Evolutionary conservation across 2,113 vertebrate species (phyloP).

Genomic region (Nerophis lumbriciformis): DNA sequence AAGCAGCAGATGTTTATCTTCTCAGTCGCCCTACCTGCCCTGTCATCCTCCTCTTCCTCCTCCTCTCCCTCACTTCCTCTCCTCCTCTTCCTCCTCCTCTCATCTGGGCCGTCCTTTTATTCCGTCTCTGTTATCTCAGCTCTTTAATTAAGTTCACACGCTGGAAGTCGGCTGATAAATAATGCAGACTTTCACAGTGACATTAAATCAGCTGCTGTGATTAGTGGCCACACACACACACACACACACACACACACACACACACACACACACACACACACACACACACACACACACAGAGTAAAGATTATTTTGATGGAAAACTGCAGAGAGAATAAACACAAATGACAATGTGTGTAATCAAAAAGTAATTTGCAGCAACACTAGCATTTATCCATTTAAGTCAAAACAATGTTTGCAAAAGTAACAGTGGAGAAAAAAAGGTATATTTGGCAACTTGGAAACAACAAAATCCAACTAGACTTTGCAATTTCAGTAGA

Average conservation of each 20-base stretch:
- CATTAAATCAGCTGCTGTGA: constrained; percentile 54
- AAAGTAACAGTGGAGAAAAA: no score
- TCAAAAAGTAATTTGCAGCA: background rate
- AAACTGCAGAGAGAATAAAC: constrained; percentile 1
- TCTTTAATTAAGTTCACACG: constrained; percentile 64
- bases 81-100: constrained; percentile 3
- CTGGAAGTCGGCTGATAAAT: constrained; percentile 67
- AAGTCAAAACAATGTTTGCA: background rate
- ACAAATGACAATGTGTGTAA: background rate
- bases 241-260: constrained; percentile 8
- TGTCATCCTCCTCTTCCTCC: constrained; percentile 24
- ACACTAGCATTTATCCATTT: background rate
- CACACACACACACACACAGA: no score
- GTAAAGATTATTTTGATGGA: constrained; percentile 5
- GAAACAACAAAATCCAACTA: background rate
- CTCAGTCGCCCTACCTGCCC: constrained; percentile 30
- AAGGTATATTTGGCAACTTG: background rate
- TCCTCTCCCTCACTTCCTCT: constrained; percentile 1
- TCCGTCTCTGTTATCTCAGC: constrained; percentile 48
- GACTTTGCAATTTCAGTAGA: background rate
- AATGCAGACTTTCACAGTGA: constrained; percentile 66
- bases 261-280: background rate
- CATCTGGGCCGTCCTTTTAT: background rate
- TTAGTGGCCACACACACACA: constrained; percentile 47
- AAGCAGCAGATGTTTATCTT: constrained; percentile 44